Evolutionary conservation across 2,888 invertebrate species (phyloP).

Genomic region (Oligia fasciuncula): DNA sequence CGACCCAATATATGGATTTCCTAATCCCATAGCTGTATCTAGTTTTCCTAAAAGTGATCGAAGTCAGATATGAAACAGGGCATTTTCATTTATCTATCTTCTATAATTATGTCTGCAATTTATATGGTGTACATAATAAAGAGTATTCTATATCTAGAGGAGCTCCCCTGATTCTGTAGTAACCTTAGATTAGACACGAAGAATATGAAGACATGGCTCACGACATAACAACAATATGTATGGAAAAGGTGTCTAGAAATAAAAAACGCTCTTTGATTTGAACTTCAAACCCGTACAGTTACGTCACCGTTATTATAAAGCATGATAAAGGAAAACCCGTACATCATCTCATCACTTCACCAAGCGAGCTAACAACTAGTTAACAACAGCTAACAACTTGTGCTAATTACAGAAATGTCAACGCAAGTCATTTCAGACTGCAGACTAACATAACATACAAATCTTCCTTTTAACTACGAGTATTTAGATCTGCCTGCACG

Average conservation of each 20-base stretch:
- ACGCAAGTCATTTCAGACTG: slow-evolving; percentile 10
- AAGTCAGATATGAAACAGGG: not conserved
- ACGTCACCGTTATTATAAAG: slow-evolving; percentile 14
- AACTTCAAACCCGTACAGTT: slow-evolving; percentile 1
- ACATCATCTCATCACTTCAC: slow-evolving; percentile 9
- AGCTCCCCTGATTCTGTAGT: not conserved
- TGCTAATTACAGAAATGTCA: slow-evolving; percentile 33
- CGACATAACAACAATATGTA: not conserved
- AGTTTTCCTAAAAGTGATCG: not conserved
- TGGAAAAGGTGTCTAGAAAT: not conserved
- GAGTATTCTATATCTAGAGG: not conserved
- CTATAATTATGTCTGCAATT: too few species aligned
- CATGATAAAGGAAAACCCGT: slow-evolving; percentile 22
- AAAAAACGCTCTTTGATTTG: not conserved
- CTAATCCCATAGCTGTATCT: not conserved
- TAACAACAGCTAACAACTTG: slow-evolving; percentile 22
- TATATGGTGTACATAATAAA: too few species aligned
- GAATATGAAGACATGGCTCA: not conserved
- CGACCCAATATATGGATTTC: not conserved
- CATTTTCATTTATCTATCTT: not conserved
- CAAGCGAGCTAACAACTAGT: slow-evolving; percentile 25
- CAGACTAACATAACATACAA: not conserved
- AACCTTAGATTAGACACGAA: not conserved
- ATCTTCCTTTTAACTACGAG: not conserved
- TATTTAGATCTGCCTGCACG: not conserved